These are phyloP conservation scores for Centropyge bicolor DNA, from an alignment of 2,797 vertebrate species.

Conservation along the genomic window DNA sequence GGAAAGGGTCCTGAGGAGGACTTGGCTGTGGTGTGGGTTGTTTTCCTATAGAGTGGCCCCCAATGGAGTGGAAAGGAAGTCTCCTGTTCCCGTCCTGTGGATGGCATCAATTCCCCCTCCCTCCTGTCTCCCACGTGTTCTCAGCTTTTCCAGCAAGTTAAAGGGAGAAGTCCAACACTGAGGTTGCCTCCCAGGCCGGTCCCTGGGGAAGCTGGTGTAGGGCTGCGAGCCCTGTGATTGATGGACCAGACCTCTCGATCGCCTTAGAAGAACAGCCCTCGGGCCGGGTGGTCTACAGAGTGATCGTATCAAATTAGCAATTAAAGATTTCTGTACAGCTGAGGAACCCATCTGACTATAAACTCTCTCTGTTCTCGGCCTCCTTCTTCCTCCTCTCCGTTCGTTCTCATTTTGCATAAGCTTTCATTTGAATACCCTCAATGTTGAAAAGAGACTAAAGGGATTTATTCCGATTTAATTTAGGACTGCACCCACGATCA, in stretches of 20 bases:
- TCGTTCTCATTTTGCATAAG: slow-evolving; percentile 70
- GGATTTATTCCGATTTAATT: slow-evolving; percentile 62
- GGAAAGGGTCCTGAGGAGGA: slow-evolving; percentile 56
- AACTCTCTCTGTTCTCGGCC: slow-evolving; percentile 48
- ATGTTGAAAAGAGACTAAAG: slow-evolving; percentile 44
- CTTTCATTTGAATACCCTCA: slow-evolving; percentile 58
- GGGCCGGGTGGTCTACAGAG: slow-evolving; percentile 71
- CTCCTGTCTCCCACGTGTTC: slow-evolving; percentile 46
- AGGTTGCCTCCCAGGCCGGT: slow-evolving; percentile 56
- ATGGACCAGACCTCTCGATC: slow-evolving; percentile 66
- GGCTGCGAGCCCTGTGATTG: slow-evolving; percentile 70
- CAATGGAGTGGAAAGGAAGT: slow-evolving; percentile 57
- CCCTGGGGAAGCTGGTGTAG: slow-evolving; percentile 62
- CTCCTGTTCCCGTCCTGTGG: slow-evolving; percentile 43
- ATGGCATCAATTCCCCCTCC: slow-evolving; percentile 57
- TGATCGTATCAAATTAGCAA: slow-evolving; percentile 74
- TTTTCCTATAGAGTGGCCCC: slow-evolving; percentile 60
- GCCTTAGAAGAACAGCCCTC: slow-evolving; percentile 43
- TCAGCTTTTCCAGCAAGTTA: slow-evolving; percentile 61
- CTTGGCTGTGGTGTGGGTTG: slow-evolving; percentile 52
- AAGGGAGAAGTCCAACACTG: slow-evolving; percentile 53
- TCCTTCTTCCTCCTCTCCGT: slow-evolving; percentile 38
- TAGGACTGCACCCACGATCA: slow-evolving; percentile 27
- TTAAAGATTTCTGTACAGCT: slow-evolving; percentile 72
- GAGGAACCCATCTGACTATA: slow-evolving; percentile 54